A percentile compares a stretch with the other conserved stretches of the same genome.
phyloP scores from a whole-genome alignment of 2,888 invertebrate species.

The Phragmatobia fuliginosa region DNA sequence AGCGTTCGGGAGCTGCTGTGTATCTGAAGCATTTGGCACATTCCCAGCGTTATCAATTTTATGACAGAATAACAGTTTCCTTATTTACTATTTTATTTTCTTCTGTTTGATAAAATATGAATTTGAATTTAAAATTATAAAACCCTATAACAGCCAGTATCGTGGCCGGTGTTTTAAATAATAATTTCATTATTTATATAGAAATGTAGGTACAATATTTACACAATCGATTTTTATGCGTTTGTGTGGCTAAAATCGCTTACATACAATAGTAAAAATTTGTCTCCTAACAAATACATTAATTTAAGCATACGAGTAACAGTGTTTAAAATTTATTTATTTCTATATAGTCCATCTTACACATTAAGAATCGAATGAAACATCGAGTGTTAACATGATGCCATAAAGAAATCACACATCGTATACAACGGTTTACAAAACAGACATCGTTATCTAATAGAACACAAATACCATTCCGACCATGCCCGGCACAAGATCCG shows the following conservation, averaged over 20 bases:
- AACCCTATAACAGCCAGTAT: conserved; percentile 41
- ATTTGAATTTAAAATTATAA: conserved; percentile 55
- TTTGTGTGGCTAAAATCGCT: conserved; percentile 79
- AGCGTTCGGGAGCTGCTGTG: conserved; percentile 73
- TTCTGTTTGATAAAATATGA: conserved; percentile 67
- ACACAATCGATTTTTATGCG: conserved; percentile 74
- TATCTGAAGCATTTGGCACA: conserved; percentile 83
- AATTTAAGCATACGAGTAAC: conserved; percentile 85
- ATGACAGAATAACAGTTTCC: conserved; percentile 69
- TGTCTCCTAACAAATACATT: conserved; percentile 79
- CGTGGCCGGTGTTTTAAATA: conserved; percentile 40
- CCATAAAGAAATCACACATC: conserved; percentile 82
- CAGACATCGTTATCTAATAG: conserved; percentile 77
- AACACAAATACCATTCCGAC: conserved; percentile 64
- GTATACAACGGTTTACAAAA: conserved; percentile 86
- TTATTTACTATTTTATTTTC: conserved; percentile 66
- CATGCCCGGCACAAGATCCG: conserved; percentile 32
- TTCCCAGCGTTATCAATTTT: conserved; percentile 77
- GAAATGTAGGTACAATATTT: conserved; percentile 67
- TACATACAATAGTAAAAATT: conserved; percentile 81
- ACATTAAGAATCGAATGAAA: conserved; percentile 72
- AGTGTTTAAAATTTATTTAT: conserved; percentile 83
- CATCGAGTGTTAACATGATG: conserved; percentile 75
- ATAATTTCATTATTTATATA: conserved; percentile 53
- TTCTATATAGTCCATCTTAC: conserved; percentile 78